Base-by-base conservation (phyloP, 2,888 invertebrate species). In the Agrochola lychnidis region DNA sequence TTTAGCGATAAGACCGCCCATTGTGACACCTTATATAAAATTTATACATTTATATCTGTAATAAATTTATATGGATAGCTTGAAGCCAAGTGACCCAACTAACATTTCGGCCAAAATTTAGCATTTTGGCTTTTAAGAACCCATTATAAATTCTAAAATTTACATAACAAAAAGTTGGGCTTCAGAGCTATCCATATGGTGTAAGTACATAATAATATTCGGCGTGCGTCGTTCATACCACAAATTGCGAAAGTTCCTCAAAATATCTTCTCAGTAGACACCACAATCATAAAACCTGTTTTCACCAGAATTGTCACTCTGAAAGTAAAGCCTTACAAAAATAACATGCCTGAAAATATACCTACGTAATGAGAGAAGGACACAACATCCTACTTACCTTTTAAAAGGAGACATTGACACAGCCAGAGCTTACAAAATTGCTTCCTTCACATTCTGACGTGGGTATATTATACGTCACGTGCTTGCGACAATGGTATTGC, bases 401-500 rank as follows among this genome's bases (percentile, higher is more conserved):
- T 74, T 53, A 62, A 80, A 63, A 84, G 30, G 42, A 70, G 56
- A 61, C 48, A 79, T 80, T 79, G 84, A 81, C 67, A 79, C 57
- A 61, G 59, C 9, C 72, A 56, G 45, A 73, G 81, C 68, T 79
- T 42, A 81, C 62, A 69, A 78, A 78, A 67, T 59, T 71, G 59
- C 57, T 68, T 69, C 73, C 64, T 78, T 42, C 42, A 45, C 66
- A n/a, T 70, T 61, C 14, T 70, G 71, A 67, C 51, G 77, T 71
- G 30, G 67, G 57, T 70, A 68, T 42, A 69, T 75, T 66, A 67
- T 71, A 78, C 61, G 62, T 76, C 75, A 82, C 68, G 59, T 63
- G 30, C 56, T 57, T 25, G 73, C 62, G 78, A 84, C 82, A 86
- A 79, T 84, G 71, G 70, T 75, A 69, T 80, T 73, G 66, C 73